A percentile compares a stretch with the other conserved stretches of the same genome.
Evolutionary conservation across 2,888 invertebrate species (phyloP).

Genomic region (Hydrotaea diabolus): DNA sequence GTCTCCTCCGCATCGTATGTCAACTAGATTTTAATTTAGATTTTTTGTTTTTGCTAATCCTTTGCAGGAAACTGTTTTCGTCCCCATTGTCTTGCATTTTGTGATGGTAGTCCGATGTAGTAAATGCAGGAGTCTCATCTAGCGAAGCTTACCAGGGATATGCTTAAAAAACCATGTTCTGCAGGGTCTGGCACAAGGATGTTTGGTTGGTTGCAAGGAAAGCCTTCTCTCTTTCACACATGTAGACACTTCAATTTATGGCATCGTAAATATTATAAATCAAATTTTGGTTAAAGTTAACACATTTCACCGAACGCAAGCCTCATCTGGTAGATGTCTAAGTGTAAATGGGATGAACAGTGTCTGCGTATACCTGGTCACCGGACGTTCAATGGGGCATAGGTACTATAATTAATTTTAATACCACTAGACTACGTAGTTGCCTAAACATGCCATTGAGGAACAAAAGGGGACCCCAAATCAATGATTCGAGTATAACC

Average conservation of each 20-base stretch:
- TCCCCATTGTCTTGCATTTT: constrained; percentile 4
- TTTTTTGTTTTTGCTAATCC: constrained; percentile 37
- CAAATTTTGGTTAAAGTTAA: constrained; percentile 27
- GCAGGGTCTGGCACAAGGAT: background rate
- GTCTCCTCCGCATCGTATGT: constrained; percentile 45
- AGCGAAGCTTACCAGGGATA: background rate
- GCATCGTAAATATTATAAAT: constrained; percentile 13
- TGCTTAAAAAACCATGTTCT: constrained; percentile 20
- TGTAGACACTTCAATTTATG: constrained; percentile 14
- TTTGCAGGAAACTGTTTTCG: constrained; percentile 6
- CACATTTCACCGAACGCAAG: background rate
- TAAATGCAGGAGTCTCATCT: constrained; percentile 24
- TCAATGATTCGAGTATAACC: too few relatives aligned
- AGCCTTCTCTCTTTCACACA: background rate
- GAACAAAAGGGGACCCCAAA: too few relatives aligned
- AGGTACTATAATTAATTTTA: too few relatives aligned
- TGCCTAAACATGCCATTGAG: too few relatives aligned
- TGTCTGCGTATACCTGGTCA: too few relatives aligned
- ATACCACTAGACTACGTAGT: too few relatives aligned
- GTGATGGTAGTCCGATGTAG: constrained; percentile 8
- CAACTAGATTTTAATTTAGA: constrained; percentile 55
- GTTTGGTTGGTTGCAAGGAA: background rate
- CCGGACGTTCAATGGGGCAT: too few relatives aligned
- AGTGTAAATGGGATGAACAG: background rate
- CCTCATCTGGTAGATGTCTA: too few relatives aligned